A percentile compares a stretch with the other conserved stretches of the same genome.
Evolutionary conservation across 2,113 vertebrate genomes (phyloP).

Genomic region (Antigone vipio): DNA sequence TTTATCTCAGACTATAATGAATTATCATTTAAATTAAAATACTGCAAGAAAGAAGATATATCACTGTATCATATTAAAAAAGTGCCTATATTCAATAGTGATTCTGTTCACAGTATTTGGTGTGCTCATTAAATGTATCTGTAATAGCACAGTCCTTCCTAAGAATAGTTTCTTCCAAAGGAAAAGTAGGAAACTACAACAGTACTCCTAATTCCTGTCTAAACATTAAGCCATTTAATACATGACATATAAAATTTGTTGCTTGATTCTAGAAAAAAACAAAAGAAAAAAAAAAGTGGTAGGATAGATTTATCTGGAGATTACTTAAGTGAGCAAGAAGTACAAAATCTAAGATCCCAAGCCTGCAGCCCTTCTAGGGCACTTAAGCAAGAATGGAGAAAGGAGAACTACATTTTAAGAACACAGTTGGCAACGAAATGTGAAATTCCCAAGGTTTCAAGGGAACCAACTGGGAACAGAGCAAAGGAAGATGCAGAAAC

Average conservation of each 20-base stretch:
- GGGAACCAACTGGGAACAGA: neutral
- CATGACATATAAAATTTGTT: neutral
- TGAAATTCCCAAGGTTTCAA: neutral
- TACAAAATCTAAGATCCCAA: neutral
- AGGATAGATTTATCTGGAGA: neutral
- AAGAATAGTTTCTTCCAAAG: neutral
- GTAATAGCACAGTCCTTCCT: neutral
- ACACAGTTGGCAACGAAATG: neutral
- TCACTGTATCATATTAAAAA: neutral
- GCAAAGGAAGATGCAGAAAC: neutral
- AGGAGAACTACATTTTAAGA: neutral
- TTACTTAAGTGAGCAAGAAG: neutral
- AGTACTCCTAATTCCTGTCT: neutral
- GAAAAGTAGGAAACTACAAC: neutral
- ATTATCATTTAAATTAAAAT: neutral
- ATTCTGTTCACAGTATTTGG: neutral
- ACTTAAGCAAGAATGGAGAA: neutral
- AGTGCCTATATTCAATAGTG: neutral
- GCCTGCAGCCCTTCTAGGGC: neutral
- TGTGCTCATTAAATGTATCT: neutral
- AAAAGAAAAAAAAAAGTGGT: neutral
- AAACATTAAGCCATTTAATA: neutral
- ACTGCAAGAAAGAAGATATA: neutral
- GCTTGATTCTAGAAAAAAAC: neutral
- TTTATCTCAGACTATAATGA: neutral